Evolutionary conservation across 2,113 vertebrate species (phyloP).

Genomic region (Phylloscopus whistleri): DNA sequence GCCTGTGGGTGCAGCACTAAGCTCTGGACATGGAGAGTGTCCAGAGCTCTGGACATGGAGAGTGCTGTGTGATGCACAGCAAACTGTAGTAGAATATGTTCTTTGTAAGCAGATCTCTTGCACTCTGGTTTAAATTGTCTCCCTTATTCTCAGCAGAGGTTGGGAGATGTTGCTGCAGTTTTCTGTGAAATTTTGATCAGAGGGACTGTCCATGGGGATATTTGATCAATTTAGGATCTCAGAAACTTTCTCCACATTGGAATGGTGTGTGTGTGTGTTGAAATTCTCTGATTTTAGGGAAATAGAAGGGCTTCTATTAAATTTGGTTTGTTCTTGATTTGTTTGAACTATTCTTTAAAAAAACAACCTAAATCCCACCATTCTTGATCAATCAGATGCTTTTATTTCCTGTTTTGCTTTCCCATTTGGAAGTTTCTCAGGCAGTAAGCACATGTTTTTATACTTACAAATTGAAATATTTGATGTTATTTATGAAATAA

Average conservation of each 20-base stretch:
- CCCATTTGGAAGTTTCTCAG: background rate
- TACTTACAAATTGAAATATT: background rate
- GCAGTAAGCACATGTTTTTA: background rate
- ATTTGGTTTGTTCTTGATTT: background rate
- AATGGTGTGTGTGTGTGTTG: background rate
- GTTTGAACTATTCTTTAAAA: background rate
- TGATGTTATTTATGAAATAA: background rate
- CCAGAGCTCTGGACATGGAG: background rate
- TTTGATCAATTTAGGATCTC: background rate
- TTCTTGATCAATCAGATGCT: background rate
- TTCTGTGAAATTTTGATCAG: background rate
- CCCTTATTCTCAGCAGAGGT: background rate
- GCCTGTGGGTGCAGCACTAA: background rate
- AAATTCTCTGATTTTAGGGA: background rate
- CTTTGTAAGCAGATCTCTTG: background rate
- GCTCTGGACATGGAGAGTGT: fast-evolving
- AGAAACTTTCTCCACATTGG: background rate
- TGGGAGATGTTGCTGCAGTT: background rate
- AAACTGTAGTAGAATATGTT: background rate
- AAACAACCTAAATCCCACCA: background rate
- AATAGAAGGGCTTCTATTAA: background rate
- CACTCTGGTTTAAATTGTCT: background rate
- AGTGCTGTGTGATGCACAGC: background rate
- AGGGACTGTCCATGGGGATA: background rate
- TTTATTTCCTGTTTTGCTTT: background rate